Evolutionary conservation across 2,888 invertebrate genomes (phyloP), one percentile per base, ranked within the genome.

Genomic region (Epiperipatus broadwayi): DNA sequence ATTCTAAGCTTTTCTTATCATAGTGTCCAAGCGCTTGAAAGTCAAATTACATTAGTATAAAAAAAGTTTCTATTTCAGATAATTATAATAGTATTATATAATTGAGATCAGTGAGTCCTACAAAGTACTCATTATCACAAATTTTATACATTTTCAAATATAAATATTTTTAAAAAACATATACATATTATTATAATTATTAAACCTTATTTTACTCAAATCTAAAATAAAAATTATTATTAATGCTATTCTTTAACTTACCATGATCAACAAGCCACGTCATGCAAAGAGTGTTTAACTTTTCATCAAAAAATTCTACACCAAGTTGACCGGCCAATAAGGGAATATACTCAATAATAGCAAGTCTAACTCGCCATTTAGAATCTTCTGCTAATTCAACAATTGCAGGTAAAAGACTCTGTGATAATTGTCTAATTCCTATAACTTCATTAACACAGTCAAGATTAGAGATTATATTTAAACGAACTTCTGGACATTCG

Each of bases 371-470:
- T 41, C 97, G 72, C 97, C 97, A 99, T 60, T 99, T 97, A 0
- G 85, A 78, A 61, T 97, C 97, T 58, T 97, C 95, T 1, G 97
- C 95, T 45, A 97, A 63, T 57, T 97, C 95, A 1, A 97, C 89
- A 46, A 97, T 97, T 5, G 97, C 97, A 4, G 97, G 97, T 30
- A 99, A 65, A 18, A 99, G 70, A 2, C 87, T 89, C 63, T 95
- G 79, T 0, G 85, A 85, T 37, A 89, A 62, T 59, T 95, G 85
- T 47, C 64, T 63, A 48, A 81, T 80, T 28, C 81, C 83, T 49
- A 83, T 81, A 28, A 89, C 91, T 69, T 89, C 87, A 57, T 93
- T 91, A 3, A 97, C 95, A 60, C 93, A 93, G 61, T 97, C 95
- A 57, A 99, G 66, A 64, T 95, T 97, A 14, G 93, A 95, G 54